Conservation (phyloP, 2,888 invertebrate species). For the Balanococcus diminutus region DNA sequence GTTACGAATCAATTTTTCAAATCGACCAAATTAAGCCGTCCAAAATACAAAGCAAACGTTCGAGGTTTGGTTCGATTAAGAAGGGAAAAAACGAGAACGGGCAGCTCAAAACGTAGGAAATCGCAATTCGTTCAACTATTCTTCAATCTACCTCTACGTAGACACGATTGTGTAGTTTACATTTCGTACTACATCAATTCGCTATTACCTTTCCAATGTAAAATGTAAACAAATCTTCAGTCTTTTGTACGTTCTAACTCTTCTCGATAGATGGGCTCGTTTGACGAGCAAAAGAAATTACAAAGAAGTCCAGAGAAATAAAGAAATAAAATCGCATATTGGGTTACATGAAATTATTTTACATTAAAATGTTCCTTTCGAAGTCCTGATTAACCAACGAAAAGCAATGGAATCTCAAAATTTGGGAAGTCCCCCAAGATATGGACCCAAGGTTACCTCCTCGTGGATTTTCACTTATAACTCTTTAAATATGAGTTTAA, state of each 20-base stretch:
- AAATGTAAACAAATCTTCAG: conserved; percentile 17
- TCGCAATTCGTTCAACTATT: neutral
- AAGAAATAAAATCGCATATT: too few species aligned
- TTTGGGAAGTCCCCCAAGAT: too few species aligned
- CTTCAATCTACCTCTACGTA: neutral
- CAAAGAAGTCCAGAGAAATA: too few species aligned
- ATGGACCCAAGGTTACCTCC: too few species aligned
- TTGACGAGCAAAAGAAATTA: too few species aligned
- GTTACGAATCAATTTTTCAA: conserved; percentile 1
- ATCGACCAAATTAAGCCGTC: conserved; percentile 30
- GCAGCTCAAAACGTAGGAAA: neutral
- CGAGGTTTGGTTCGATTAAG: neutral
- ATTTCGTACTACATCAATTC: conserved; percentile 39
- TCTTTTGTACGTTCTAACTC: conserved; percentile 7
- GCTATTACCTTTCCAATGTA: conserved; percentile 31
- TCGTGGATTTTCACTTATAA: too few species aligned
- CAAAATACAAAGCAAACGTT: conserved; percentile 31
- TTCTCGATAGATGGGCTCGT: neutral
- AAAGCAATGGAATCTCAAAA: too few species aligned
- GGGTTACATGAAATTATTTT: too few species aligned
- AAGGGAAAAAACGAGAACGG: neutral
- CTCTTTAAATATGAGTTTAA: too few species aligned
- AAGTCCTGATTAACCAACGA: too few species aligned
- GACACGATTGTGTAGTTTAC: conserved; percentile 13
- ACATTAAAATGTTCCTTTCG: too few species aligned